phyloP scores from a whole-genome alignment of 2,888 invertebrate genomes.

The Agrotis clavis region DNA sequence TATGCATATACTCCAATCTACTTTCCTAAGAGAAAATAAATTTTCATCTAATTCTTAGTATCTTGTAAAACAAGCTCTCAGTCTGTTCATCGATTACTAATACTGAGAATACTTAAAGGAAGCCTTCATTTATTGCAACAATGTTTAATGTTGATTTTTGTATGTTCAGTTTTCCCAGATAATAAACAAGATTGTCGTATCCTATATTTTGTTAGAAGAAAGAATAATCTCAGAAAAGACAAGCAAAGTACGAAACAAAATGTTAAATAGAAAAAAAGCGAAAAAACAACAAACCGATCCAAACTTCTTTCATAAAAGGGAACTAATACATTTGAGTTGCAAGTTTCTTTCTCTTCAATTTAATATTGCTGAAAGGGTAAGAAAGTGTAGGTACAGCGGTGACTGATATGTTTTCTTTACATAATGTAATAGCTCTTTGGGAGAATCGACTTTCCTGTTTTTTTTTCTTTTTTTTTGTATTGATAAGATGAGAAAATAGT shows the following conservation, averaged over 20 bases:
- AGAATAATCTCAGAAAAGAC: constrained; percentile 20
- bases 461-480: constrained; percentile 35
- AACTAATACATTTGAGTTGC: constrained; percentile 74
- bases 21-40: not conserved
- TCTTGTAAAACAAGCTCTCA: not conserved
- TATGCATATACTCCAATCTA: not conserved
- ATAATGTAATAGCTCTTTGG: constrained; percentile 68
- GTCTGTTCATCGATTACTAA: not conserved
- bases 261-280: constrained; percentile 31
- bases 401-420: constrained; percentile 83
- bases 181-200: not conserved
- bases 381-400: constrained; percentile 69
- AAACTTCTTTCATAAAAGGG: constrained; percentile 72
- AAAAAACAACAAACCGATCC: constrained; percentile 58
- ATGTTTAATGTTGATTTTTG: not conserved
- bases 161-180: too few species aligned
- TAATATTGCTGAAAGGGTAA: constrained; percentile 83
- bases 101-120: not conserved
- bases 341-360: constrained; percentile 72
- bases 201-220: not conserved
- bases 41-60: not conserved
- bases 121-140: not conserved
- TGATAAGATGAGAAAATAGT: constrained; percentile 32
- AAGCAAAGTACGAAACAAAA: constrained; percentile 36
- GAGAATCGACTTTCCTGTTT: constrained; percentile 58